Conservation (phyloP, 2,113 vertebrate species). For the Ranitomeya imitator region DNA sequence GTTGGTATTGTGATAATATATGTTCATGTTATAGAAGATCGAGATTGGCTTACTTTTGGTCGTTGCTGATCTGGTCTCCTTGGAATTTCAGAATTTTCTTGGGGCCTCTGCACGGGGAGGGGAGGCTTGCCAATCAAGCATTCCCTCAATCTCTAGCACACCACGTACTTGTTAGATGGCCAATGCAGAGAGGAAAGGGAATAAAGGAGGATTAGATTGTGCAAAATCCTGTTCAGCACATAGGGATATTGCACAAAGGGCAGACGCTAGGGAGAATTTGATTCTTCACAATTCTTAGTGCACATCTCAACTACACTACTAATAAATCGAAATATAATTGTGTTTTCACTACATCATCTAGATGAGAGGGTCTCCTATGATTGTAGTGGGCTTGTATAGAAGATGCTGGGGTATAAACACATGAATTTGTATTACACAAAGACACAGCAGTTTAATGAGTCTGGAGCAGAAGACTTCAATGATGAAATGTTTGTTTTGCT, state of each 20-base stretch:
- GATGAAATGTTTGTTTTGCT: conserved; percentile 9
- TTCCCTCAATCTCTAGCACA: conserved; percentile 44
- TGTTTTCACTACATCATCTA: not conserved
- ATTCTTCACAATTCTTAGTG: not conserved
- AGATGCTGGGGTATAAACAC: not conserved
- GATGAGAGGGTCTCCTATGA: conserved; percentile 2
- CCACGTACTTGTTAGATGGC: conserved; percentile 36
- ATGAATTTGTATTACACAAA: not conserved
- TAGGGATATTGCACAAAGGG: conserved; percentile 29
- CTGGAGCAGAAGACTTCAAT: not conserved
- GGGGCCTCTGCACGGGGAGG: conserved; percentile 35
- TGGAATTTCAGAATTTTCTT: conserved; percentile 41
- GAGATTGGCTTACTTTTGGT: conserved; percentile 5
- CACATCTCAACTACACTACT: conserved; percentile 5
- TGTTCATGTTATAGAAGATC: not conserved
- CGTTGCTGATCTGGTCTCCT: conserved; percentile 22
- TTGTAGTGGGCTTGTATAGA: not conserved
- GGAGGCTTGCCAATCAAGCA: conserved; percentile 36
- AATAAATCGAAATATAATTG: not conserved
- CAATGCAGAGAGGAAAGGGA: conserved; percentile 33
- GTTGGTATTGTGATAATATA: not conserved
- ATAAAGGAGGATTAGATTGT: conserved; percentile 53
- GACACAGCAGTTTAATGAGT: conserved; percentile 36
- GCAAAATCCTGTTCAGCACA: conserved; percentile 43
- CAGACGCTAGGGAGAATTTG: conserved; percentile 33